phyloP scores from a whole-genome alignment of 2,888 invertebrate species.

The Bellardia bayeri region DNA sequence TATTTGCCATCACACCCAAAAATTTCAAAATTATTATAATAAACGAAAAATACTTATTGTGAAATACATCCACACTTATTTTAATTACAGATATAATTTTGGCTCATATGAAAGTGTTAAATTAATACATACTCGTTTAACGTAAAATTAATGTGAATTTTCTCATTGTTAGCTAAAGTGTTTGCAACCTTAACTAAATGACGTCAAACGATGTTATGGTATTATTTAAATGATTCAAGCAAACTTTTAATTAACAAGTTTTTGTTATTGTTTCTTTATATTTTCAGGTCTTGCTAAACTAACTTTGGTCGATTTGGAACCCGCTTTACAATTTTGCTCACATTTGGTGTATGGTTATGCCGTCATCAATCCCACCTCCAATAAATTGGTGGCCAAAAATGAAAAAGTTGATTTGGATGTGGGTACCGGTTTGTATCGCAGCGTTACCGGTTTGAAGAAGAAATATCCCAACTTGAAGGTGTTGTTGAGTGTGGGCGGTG shows the following conservation, averaged over 20 bases:
- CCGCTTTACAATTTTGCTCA: constrained; percentile 91
- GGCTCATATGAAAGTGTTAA: constrained; percentile 3
- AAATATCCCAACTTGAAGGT: constrained; percentile 89
- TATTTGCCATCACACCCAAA: neutral
- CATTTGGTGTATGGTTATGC: constrained; percentile 92
- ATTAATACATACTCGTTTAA: neutral
- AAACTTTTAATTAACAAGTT: neutral
- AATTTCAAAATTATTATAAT: neutral
- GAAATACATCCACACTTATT: constrained; percentile 2
- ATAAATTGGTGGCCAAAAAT: constrained; percentile 89
- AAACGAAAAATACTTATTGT: neutral
- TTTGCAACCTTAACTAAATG: constrained; percentile 3
- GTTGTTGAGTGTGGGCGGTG: constrained; percentile 91
- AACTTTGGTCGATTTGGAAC: constrained; percentile 89
- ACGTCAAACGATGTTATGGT: neutral
- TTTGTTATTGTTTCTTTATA: constrained; percentile 6
- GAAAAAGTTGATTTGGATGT: constrained; percentile 90
- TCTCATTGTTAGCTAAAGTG: neutral
- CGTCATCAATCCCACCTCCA: constrained; percentile 88
- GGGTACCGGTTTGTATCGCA: constrained; percentile 89
- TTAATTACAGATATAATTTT: constrained; percentile 15
- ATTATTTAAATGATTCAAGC: neutral
- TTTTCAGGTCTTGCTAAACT: constrained; percentile 90
- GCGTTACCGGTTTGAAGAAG: constrained; percentile 89
- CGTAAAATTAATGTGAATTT: constrained; percentile 17